Evolutionary conservation across 2,113 vertebrate species (phyloP), one percentile per base, ranked within the genome.

Genomic region (Phaetusa simplex): DNA sequence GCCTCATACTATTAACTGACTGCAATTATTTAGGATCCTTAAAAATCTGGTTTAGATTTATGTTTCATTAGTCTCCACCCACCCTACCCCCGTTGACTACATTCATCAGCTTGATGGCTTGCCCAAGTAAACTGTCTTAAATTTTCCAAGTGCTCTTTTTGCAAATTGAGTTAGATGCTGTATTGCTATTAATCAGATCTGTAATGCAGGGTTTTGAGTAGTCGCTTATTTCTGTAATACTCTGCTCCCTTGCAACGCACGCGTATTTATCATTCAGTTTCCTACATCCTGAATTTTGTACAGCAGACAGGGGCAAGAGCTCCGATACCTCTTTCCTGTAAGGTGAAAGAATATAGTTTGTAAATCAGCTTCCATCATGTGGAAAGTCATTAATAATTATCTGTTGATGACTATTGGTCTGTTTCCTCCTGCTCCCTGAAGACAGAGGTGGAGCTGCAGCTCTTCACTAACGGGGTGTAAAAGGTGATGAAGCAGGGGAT

Each of bases 81-180:
- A 78, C 80, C 84, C 55, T 67, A 80, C 29, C 64, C 59, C 64
- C 92, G 82, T 83, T 53, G 27, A 49, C 93, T 96, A 87, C 95
- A 97, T 98, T 97, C 91, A 96, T 98, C 97, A 98, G 93, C 73
- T 93, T 96, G 97, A 98, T 97, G 95, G 88, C 88, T 97, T 97
- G 82, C 96, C 91, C 91, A 91, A 96, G 95, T 96, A 98, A 97
- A 97, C 96, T 91, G 86, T 94, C 95, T 96, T 96, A 86, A 94
- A 93, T 97, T 97, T 98, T 97, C 90, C 89, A 97, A 97, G 86
- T 92, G 94, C 86, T 96, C 96, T 97, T 97, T 97, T 92, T 95
- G 86, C 92, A 98, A 97, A 98, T 97, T 83, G 97, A 97, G 95
- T 97, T 96, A 97, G 97, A 97, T 96, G 73, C 69, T 92, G 72